Evolutionary conservation across 2,113 vertebrate species (phyloP).

Genomic region (Corythoichthys haematopterus): DNA sequence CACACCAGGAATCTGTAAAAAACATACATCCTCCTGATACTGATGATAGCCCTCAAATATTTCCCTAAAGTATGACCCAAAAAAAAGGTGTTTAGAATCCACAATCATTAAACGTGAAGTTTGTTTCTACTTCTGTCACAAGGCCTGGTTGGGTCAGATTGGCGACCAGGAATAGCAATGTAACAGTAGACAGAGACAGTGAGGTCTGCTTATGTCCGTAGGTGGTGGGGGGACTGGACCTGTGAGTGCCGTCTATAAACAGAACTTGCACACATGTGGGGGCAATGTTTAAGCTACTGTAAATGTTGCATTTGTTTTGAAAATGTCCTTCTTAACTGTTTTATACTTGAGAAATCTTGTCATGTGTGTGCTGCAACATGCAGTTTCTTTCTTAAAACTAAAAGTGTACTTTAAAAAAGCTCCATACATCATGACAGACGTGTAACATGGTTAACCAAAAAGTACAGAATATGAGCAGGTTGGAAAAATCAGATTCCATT

Average conservation of each 20-base stretch:
- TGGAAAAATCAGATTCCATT: background rate
- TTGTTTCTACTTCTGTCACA: slow-evolving; percentile 31
- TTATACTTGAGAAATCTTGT: background rate
- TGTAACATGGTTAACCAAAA: background rate
- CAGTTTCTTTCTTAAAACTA: background rate
- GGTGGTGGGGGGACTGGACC: slow-evolving; percentile 21
- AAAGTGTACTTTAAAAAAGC: background rate
- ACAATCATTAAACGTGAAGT: slow-evolving; percentile 19
- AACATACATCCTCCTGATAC: background rate
- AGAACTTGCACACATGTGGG: slow-evolving; percentile 38
- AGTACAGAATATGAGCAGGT: background rate
- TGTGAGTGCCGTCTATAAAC: slow-evolving; percentile 56
- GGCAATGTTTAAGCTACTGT: slow-evolving; percentile 26
- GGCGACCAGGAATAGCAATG: slow-evolving; percentile 69
- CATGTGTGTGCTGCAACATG: background rate
- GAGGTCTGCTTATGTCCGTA: slow-evolving; percentile 45
- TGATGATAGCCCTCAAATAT: background rate
- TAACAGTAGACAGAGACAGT: slow-evolving; percentile 63
- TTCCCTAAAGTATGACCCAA: background rate
- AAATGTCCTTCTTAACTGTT: slow-evolving; percentile 1
- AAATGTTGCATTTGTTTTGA: background rate
- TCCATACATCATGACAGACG: background rate
- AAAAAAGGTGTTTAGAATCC: background rate
- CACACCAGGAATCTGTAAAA: background rate
- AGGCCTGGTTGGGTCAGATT: slow-evolving; percentile 53